Evolutionary conservation across 2,113 vertebrate species (phyloP).

Genomic region (Amia ocellicauda): DNA sequence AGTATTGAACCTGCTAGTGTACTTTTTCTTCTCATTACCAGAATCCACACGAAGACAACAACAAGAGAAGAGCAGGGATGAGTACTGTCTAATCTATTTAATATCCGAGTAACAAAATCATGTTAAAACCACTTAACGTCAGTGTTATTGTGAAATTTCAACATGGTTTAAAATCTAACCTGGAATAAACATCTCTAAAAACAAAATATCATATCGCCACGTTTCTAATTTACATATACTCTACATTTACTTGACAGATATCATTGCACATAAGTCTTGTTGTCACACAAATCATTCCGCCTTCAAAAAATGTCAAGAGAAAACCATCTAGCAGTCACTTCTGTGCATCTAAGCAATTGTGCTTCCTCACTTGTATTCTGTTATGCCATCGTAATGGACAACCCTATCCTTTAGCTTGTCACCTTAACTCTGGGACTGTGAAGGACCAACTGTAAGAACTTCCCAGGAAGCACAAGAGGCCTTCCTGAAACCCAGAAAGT

Average conservation of each 20-base stretch:
- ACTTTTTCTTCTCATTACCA: no score
- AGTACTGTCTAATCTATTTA: conserved; percentile 51
- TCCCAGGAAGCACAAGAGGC: neutral
- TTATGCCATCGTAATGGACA: neutral
- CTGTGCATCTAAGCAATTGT: neutral
- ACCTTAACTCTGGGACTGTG: neutral
- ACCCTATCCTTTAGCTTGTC: neutral
- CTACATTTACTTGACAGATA: conserved; percentile 42
- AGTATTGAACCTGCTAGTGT: no score
- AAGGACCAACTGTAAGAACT: neutral
- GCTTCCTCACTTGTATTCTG: neutral
- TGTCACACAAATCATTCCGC: conserved; percentile 34
- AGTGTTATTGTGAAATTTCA: conserved; percentile 24
- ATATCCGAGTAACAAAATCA: conserved; percentile 53
- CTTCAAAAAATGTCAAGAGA: conserved; percentile 25
- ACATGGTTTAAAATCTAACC: conserved; percentile 39
- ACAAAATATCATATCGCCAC: conserved; percentile 6
- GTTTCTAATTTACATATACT: conserved; percentile 39
- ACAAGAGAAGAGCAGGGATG: conserved; percentile 36
- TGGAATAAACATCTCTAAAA: conserved; percentile 46
- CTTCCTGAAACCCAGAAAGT: neutral
- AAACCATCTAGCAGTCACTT: neutral
- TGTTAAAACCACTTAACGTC: neutral
- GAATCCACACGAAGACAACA: conserved; percentile 37
- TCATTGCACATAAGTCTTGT: conserved; percentile 35